Percentiles rank a stretch among this genome's conserved stretches.
These are phyloP conservation scores for Jordanella pulchra DNA, from an alignment of 2,797 vertebrate species.

Conservation along the genomic window DNA sequence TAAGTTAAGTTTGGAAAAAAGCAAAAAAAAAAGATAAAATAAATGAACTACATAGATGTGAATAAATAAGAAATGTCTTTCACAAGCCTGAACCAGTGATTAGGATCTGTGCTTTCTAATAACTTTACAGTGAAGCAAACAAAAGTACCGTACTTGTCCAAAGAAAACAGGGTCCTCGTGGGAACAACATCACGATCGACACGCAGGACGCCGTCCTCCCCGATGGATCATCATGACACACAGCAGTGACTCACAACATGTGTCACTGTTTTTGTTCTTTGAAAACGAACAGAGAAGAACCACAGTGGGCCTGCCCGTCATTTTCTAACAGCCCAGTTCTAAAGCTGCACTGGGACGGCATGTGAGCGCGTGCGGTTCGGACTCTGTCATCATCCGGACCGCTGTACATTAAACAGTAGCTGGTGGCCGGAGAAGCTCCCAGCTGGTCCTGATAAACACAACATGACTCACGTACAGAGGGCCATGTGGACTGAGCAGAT, in stretches of 20 bases:
- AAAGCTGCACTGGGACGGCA: conserved; percentile 34
- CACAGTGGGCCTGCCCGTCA: conserved; percentile 45
- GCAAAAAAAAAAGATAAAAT: too few species aligned
- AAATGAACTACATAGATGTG: background rate
- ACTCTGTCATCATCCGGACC: conserved; percentile 57
- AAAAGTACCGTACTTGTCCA: conserved; percentile 11
- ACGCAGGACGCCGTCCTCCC: conserved; percentile 30
- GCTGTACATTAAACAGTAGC: conserved; percentile 55
- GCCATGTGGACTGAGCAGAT: conserved; percentile 39
- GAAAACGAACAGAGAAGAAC: conserved; percentile 39
- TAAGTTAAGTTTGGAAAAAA: too few species aligned
- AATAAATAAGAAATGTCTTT: background rate
- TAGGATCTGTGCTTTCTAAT: background rate
- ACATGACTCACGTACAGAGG: conserved; percentile 49
- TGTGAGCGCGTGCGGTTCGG: conserved; percentile 19
- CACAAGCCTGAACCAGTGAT: background rate
- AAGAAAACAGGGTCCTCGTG: conserved; percentile 14
- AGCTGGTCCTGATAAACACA: conserved; percentile 41
- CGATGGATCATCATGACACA: conserved; percentile 51
- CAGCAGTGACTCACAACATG: conserved; percentile 67
- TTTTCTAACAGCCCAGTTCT: conserved; percentile 62
- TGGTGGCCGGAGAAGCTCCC: conserved; percentile 36
- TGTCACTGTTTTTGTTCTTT: conserved; percentile 69
- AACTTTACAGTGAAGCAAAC: background rate
- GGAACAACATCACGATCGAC: conserved; percentile 23